Base-by-base conservation (phyloP, 2,888 invertebrate species). In the Caenorhabditis sp. region DNA sequence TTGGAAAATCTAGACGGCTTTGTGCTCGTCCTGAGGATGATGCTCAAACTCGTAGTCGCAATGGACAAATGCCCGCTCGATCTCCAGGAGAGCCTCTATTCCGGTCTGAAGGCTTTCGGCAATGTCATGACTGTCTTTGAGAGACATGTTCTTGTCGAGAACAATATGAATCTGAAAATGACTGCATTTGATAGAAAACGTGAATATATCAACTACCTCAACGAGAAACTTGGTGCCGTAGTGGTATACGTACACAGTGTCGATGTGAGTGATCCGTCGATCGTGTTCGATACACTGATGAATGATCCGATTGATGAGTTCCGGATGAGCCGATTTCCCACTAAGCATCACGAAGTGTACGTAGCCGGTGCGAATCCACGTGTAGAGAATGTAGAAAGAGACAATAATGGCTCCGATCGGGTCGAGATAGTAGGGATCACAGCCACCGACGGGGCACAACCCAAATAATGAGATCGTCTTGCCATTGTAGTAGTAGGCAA, bases 51-150 rank as follows among this genome's bases (percentile, higher is more conserved):
- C 93, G 85, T 93, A 93, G 87, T 93, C 93, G n/a, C 93, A 87
- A 85, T 93, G 93, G 0, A 93, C 93, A 87, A 93, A 93, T 0
- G 93, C 93, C 62, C 93, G 87, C 80, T 93, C 93, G 3, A 93
- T 93, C 80, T 93, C 92, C 13, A 91, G 89, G 56, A 93, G 83
- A 13, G 90, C 86, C 86, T 93, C 93, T 47, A 93, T 89, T 85
- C 93, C 93, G 77, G 92, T 92, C 87, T 93, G 93, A 40, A 93
- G 89, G 1, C 91, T 87, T 88, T 93, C 93, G 3, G 92, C 92
- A 68, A 93, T 93, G 87, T 93, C 92, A 78, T 93, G 93, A 0
- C 93, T 92, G 15, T 88, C 86, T 78, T 87, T 88, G 32, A 93
- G 85, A 1, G 89, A 87, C 93, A 93, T 93, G 60, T 92, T 89